Evolutionary conservation across 2,888 invertebrate species (phyloP).

Genomic region (Oegoconia quadripuncta): DNA sequence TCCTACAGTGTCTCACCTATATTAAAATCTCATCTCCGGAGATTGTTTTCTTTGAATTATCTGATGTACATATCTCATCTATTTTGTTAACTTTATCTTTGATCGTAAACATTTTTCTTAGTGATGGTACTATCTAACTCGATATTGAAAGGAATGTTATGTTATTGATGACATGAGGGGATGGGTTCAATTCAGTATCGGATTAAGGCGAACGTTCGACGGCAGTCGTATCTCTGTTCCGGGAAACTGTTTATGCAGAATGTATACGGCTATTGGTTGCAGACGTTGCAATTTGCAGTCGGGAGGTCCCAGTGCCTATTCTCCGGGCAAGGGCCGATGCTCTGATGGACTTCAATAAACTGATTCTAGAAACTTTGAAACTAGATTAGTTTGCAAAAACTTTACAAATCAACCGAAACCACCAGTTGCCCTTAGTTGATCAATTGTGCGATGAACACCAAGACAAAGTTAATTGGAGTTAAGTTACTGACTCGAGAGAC

Average conservation of each 20-base stretch:
- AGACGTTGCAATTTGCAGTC: constrained; percentile 32
- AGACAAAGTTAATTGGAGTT: no score
- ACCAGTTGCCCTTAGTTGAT: no score
- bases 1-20: constrained; percentile 19
- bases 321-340: constrained; percentile 28
- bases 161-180: constrained; percentile 11
- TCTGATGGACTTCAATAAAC: constrained; percentile 40
- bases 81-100: no score
- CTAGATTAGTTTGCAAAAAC: constrained; percentile 41
- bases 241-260: constrained; percentile 31
- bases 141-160: constrained; percentile 11
- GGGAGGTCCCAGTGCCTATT: constrained; percentile 30
- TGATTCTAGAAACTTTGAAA: constrained; percentile 40
- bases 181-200: constrained; percentile 10
- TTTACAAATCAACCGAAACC: constrained; percentile 35
- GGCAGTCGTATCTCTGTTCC: constrained; percentile 9
- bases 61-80: constrained; percentile 11
- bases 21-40: constrained; percentile 29
- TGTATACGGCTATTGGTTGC: constrained; percentile 30
- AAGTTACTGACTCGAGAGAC: no score
- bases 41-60: constrained; percentile 29
- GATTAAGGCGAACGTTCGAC: constrained; percentile 12
- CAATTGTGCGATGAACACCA: no score
- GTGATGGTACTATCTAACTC: not conserved
- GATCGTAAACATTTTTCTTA: no score